A percentile compares a stretch with the other conserved stretches of the same genome.
phyloP scores from a whole-genome alignment of 2,888 invertebrate species.

The Zaprionus bogoriensis region DNA sequence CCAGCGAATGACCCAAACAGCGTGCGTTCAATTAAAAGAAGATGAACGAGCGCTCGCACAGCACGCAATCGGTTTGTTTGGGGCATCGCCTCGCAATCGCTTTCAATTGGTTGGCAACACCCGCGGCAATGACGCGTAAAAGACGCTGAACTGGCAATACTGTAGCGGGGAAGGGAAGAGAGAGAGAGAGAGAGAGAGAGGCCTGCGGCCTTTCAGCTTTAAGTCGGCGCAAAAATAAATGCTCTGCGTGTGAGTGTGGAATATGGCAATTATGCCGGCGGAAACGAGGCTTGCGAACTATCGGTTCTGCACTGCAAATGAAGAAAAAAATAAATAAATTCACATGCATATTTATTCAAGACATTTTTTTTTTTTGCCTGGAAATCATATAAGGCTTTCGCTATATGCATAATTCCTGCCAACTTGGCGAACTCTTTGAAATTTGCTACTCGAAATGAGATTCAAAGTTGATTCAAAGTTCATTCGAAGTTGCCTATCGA shows the following conservation, averaged over 20 bases:
- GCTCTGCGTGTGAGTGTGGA: no score
- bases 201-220: conserved; percentile 22
- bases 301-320: no score
- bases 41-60: conserved; percentile 46
- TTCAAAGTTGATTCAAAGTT: background rate
- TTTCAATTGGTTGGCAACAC: conserved; percentile 36
- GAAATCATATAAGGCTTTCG: no score
- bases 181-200: no score
- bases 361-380: no score
- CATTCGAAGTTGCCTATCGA: background rate
- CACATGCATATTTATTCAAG: no score
- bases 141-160: conserved; percentile 47
- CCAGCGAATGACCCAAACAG: conserved; percentile 17
- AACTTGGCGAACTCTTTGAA: background rate
- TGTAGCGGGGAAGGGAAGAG: background rate
- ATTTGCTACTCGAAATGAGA: background rate
- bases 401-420: background rate
- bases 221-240: conserved; percentile 38
- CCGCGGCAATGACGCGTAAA: conserved; percentile 51
- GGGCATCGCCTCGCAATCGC: conserved; percentile 23
- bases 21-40: conserved; percentile 61
- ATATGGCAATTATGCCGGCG: conserved; percentile 48
- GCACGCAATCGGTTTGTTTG: conserved; percentile 18
- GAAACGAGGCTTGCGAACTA: no score
- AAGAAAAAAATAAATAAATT: no score